A percentile compares a stretch with the other conserved stretches of the same genome.
These are phyloP conservation scores for Meloidogyne hapla DNA, from an alignment of 1,140 invertebrate genomes.

Conservation along the genomic window DNA sequence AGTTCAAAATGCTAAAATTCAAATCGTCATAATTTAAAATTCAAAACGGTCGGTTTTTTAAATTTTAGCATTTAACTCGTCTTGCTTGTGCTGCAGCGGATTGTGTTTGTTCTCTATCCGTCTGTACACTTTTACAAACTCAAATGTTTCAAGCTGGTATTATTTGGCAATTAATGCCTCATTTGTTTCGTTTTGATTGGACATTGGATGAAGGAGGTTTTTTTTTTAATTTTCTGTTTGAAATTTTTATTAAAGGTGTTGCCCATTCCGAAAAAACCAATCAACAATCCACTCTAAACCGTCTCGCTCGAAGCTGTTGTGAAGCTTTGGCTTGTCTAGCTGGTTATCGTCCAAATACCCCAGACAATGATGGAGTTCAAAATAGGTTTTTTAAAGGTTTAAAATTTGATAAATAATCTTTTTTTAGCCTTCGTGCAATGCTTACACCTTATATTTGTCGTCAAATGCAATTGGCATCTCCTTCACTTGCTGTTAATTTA, in stretches of 20 bases:
- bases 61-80: slow-evolving; percentile 74
- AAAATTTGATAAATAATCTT: too few relatives aligned
- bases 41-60: slow-evolving; percentile 1
- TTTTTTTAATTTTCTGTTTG: not conserved
- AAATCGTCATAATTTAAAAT: not conserved
- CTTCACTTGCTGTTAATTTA: slow-evolving; percentile 11
- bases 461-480: slow-evolving; percentile 72
- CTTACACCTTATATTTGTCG: slow-evolving; percentile 84
- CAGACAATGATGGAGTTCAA: slow-evolving; percentile 71
- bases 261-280: slow-evolving; percentile 54
- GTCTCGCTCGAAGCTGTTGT: slow-evolving; percentile 81
- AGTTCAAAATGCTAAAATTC: not conserved
- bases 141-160: slow-evolving; percentile 85
- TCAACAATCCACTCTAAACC: slow-evolving; percentile 82
- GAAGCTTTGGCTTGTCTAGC: slow-evolving; percentile 79
- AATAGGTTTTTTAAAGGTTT: slow-evolving; percentile 64
- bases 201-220: slow-evolving; percentile 89
- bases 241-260: slow-evolving; percentile 37
- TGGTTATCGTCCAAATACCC: slow-evolving; percentile 74
- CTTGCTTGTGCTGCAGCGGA: slow-evolving; percentile 80
- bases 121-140: slow-evolving; percentile 81
- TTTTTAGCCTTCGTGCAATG: slow-evolving; percentile 72
- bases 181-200: slow-evolving; percentile 91
- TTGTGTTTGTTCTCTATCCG: slow-evolving; percentile 78
- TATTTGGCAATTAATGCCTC: slow-evolving; percentile 84